Evolutionary conservation across 2,888 invertebrate species (phyloP).

Genomic region (Zygogramma bicolorata): DNA sequence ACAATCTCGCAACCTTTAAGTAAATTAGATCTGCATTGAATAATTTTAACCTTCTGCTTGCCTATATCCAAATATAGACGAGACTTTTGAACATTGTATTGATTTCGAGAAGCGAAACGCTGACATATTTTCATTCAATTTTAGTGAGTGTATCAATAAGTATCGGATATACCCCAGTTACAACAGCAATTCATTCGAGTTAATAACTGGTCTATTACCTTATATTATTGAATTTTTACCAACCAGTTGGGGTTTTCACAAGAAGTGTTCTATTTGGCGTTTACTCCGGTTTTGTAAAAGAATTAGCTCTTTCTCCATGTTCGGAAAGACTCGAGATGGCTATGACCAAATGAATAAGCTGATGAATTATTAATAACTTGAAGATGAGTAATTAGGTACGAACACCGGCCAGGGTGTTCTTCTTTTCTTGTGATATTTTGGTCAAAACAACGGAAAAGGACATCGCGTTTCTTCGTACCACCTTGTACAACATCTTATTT

Average conservation of each 20-base stretch:
- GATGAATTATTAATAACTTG: slow-evolving; percentile 1
- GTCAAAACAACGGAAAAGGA: neutral
- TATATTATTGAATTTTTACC: slow-evolving; percentile 1
- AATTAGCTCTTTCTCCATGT: neutral
- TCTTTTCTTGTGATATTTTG: neutral
- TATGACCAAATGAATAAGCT: neutral
- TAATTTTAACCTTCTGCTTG: neutral
- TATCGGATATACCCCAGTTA: neutral
- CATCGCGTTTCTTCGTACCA: neutral
- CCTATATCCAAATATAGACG: neutral
- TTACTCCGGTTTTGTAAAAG: neutral
- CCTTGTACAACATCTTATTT: slow-evolving; percentile 5
- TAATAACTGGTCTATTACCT: neutral
- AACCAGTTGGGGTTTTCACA: neutral
- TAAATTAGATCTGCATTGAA: neutral
- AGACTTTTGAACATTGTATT: neutral
- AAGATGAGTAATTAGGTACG: neutral
- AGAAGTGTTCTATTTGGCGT: neutral
- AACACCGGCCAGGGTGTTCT: neutral
- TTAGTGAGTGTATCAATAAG: slow-evolving; percentile 6
- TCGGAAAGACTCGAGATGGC: neutral
- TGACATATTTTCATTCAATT: neutral
- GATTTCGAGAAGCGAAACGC: neutral
- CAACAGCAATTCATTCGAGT: neutral
- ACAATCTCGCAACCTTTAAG: neutral